These are phyloP conservation scores for Perognathus longimembris DNA, from an alignment of 2,113 vertebrate species.

Conservation along the genomic window DNA sequence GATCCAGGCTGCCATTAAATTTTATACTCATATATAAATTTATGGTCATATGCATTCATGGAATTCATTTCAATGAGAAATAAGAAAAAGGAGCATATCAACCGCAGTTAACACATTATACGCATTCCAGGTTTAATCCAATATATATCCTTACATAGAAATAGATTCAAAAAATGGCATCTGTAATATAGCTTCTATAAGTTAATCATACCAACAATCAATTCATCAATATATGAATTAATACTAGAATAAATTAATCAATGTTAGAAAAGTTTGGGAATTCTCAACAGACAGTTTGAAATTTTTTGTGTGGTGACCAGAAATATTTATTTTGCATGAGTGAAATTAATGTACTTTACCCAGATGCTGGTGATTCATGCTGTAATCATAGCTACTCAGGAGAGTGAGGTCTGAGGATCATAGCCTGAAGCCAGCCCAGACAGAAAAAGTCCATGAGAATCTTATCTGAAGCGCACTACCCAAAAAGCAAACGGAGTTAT, in stretches of 20 bases:
- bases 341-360: no score
- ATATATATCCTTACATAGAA: background rate
- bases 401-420: no score
- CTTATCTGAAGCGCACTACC: no score
- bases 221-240: background rate
- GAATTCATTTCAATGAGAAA: slow-evolving; percentile 37
- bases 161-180: slow-evolving; percentile 19
- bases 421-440: no score
- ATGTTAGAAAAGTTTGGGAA: background rate
- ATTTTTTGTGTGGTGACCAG: background rate
- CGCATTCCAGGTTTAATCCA: background rate
- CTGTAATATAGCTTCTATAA: background rate
- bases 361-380: no score
- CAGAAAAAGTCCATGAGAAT: no score
- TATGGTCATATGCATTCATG: background rate
- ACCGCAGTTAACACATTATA: background rate
- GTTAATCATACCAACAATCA: background rate
- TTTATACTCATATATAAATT: background rate
- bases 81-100: background rate
- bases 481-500: no score
- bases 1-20: background rate
- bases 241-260: background rate
- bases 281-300: background rate
- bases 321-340: slow-evolving; percentile 9
- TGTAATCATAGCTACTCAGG: no score